phyloP scores from a whole-genome alignment of 2,113 vertebrate genomes.

The Notiomystis cincta region DNA sequence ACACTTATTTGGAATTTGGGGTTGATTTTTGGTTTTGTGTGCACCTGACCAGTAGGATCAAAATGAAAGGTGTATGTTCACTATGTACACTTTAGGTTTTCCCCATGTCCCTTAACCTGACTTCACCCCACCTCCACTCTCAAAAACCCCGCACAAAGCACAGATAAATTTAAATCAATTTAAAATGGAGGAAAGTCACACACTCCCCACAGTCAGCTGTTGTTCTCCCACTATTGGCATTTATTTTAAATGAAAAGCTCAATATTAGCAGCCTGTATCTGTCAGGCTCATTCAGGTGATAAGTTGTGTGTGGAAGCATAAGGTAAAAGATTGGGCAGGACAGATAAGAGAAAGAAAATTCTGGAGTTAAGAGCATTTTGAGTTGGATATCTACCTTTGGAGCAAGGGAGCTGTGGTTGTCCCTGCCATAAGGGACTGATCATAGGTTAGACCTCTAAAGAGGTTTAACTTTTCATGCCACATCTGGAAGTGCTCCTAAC shows the following conservation, averaged over 20 bases:
- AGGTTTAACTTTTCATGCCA: background rate
- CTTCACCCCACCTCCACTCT: background rate
- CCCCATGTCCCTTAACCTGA: no score
- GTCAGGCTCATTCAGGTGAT: background rate
- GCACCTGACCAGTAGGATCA: background rate
- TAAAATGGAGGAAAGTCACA: background rate
- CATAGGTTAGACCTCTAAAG: background rate
- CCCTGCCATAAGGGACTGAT: background rate
- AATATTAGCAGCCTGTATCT: background rate
- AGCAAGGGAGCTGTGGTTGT: background rate
- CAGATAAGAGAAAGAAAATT: background rate
- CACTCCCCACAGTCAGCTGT: background rate
- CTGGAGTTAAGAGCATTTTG: background rate
- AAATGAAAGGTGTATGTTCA: background rate
- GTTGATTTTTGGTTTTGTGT: background rate
- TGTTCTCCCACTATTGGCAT: background rate
- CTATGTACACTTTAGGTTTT: fast-evolving
- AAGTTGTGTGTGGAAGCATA: background rate
- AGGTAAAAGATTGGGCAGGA: background rate
- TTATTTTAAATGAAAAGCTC: background rate
- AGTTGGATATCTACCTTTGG: background rate
- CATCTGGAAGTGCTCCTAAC: background rate
- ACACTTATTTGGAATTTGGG: background rate
- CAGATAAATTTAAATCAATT: background rate
- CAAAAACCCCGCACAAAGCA: background rate